Evolutionary conservation across 2,113 vertebrate species (phyloP).

Genomic region (Heteronetta atricapilla): DNA sequence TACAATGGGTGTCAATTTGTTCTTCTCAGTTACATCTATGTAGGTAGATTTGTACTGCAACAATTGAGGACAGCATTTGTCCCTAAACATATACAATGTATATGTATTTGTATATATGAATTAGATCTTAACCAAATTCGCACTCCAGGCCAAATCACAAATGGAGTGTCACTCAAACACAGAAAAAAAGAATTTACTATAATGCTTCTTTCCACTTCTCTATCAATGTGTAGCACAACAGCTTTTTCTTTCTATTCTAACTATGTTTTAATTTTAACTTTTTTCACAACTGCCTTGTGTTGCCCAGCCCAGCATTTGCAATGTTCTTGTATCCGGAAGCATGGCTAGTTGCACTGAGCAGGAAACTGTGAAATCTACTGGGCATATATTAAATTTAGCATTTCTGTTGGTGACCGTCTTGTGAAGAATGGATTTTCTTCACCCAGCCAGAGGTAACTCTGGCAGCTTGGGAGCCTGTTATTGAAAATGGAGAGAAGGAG

Average conservation of each 20-base stretch:
- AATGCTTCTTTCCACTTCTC: constrained; percentile 71
- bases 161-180: constrained; percentile 54
- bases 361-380: constrained; percentile 65
- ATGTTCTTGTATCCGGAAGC: constrained; percentile 50
- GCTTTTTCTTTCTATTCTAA: constrained; percentile 22
- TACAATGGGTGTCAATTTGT: constrained; percentile 45
- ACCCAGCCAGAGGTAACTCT: constrained; percentile 40
- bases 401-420: constrained; percentile 42
- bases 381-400: constrained; percentile 55
- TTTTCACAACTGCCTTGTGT: constrained; percentile 15
- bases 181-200: constrained; percentile 13
- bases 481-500: not conserved
- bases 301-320: constrained; percentile 27
- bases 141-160: constrained; percentile 10
- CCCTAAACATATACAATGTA: not conserved
- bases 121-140: constrained; percentile 38
- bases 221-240: not conserved
- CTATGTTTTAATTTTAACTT: not conserved
- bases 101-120: not conserved
- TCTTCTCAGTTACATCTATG: constrained; percentile 45
- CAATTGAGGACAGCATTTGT: constrained; percentile 1
- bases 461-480: constrained; percentile 60
- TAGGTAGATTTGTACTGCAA: constrained; percentile 24
- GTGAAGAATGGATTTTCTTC: constrained; percentile 53
- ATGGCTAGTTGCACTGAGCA: constrained; percentile 55